Conservation (phyloP, 2,797 vertebrate genomes). For the Momotus momota region DNA sequence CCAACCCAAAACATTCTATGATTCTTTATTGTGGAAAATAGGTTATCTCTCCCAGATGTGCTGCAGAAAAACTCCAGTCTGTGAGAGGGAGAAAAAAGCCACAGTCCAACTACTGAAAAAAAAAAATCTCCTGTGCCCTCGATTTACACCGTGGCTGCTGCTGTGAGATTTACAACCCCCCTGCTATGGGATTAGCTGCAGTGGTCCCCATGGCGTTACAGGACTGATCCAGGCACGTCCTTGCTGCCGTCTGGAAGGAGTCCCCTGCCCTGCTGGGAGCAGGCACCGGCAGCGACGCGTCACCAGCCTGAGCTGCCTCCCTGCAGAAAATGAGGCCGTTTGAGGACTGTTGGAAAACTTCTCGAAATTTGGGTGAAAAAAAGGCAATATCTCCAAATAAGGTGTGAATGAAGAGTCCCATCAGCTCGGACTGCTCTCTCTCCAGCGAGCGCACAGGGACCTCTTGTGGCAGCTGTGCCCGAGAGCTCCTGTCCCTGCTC, state of each 20-base stretch:
- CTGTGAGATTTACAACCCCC: neutral
- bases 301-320: neutral
- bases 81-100: neutral
- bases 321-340: neutral
- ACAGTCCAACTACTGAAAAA: neutral
- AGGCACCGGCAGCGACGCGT: neutral
- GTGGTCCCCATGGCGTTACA: fast-evolving
- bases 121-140: neutral
- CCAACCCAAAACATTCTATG: neutral
- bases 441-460: slow-evolving; percentile 40
- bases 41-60: neutral
- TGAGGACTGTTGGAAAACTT: neutral
- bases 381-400: slow-evolving; percentile 4
- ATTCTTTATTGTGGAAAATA: neutral
- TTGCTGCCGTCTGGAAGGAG: neutral
- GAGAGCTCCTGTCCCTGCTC: neutral
- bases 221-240: neutral
- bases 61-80: neutral
- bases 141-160: neutral
- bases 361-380: slow-evolving; percentile 29
- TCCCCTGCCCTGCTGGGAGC: neutral
- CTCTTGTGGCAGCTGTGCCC: slow-evolving; percentile 39
- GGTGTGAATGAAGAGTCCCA: neutral
- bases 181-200: neutral
- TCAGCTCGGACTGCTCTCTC: neutral